Evolutionary conservation across 2,797 vertebrate species (phyloP).

Genomic region (Mormyrops attenuatus): DNA sequence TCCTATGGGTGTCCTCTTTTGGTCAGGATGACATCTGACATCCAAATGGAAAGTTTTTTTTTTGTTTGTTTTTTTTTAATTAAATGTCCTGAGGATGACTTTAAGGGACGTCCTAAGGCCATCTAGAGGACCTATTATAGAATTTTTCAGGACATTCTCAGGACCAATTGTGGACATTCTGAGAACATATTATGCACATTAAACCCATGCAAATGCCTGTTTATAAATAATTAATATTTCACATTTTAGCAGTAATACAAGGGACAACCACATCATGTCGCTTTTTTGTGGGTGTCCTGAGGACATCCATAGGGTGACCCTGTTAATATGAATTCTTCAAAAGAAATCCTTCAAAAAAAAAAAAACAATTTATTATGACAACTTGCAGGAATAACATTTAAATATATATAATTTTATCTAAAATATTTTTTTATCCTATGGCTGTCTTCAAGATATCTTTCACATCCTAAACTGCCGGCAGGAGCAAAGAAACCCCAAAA

Average conservation of each 20-base stretch:
- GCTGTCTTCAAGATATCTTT: too few species aligned
- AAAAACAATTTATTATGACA: neutral
- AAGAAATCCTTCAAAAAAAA: neutral
- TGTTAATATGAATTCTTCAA: neutral
- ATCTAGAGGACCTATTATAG: neutral
- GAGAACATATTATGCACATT: neutral
- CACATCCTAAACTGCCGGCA: too few species aligned
- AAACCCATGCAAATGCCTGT: neutral
- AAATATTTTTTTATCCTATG: neutral
- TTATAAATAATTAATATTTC: neutral
- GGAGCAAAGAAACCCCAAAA: neutral
- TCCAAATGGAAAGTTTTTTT: too few species aligned
- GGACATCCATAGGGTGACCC: neutral
- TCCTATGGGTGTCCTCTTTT: neutral
- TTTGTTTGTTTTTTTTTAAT: neutral
- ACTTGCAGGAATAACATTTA: neutral
- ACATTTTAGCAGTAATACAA: neutral
- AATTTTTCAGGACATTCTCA: neutral
- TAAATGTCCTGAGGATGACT: neutral
- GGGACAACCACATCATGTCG: neutral
- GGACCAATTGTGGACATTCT: neutral
- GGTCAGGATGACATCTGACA: neutral
- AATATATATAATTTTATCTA: neutral
- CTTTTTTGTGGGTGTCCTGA: neutral
- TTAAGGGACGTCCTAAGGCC: neutral